Percentiles rank a stretch among this genome's conserved stretches.
Evolutionary conservation across 1,140 invertebrate genomes (phyloP).

Genomic region (Calephelis nemesis): DNA sequence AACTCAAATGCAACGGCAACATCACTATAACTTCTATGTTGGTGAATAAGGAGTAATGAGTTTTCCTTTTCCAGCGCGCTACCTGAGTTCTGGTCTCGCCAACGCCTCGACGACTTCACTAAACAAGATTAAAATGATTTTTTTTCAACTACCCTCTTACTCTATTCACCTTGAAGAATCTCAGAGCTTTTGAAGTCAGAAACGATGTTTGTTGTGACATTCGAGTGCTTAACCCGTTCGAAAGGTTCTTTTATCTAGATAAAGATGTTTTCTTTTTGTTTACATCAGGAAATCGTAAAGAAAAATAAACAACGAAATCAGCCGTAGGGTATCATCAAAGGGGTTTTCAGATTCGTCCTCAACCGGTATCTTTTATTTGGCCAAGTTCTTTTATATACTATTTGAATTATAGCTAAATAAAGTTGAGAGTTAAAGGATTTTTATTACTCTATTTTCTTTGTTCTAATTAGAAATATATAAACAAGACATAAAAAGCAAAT

Average conservation of each 20-base stretch:
- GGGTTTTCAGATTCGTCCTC: slow-evolving; percentile 24
- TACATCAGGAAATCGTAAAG: slow-evolving; percentile 36
- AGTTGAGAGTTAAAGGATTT: neutral
- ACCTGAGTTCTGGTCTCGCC: slow-evolving; percentile 63
- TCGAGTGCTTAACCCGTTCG: slow-evolving; percentile 47
- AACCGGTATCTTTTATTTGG: slow-evolving; percentile 19
- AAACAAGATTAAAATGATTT: slow-evolving; percentile 69
- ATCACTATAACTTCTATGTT: slow-evolving; percentile 43
- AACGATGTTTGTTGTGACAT: slow-evolving; percentile 47
- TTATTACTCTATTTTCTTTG: no score
- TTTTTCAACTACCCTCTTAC: slow-evolving; percentile 48
- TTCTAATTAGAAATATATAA: no score
- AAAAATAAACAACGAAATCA: slow-evolving; percentile 39
- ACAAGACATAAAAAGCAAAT: no score
- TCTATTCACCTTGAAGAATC: slow-evolving; percentile 42
- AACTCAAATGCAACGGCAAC: slow-evolving; percentile 32
- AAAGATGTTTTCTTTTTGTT: slow-evolving; percentile 40
- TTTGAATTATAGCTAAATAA: neutral
- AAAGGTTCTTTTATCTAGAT: slow-evolving; percentile 46
- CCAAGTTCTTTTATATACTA: neutral
- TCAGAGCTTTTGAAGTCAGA: slow-evolving; percentile 44
- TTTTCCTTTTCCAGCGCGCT: slow-evolving; percentile 66
- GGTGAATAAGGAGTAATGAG: slow-evolving; percentile 73
- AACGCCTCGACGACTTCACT: slow-evolving; percentile 57
- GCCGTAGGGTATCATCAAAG: slow-evolving; percentile 37